Percentiles rank a stretch among this genome's conserved stretches.
Conservation (phyloP, 2,113 vertebrate species). For the Thunnus maccoyii region DNA sequence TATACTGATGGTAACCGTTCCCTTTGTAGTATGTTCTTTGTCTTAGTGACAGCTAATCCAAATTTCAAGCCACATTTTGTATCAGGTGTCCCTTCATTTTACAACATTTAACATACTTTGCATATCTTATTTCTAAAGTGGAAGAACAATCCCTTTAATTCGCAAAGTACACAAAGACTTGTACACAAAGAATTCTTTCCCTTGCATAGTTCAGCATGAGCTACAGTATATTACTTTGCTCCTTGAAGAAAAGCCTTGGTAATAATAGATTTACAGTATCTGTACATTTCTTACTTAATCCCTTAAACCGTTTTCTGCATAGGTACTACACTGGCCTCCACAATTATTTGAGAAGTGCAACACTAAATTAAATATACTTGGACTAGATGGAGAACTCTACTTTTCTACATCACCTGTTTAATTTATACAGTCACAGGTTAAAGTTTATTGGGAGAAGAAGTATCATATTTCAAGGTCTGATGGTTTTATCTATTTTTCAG, state of each 20-base stretch:
- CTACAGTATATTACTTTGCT: conserved; percentile 22
- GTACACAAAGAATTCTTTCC: neutral
- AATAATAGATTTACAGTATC: neutral
- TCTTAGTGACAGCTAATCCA: neutral
- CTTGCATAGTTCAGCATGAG: conserved; percentile 68
- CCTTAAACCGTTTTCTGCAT: conserved; percentile 42
- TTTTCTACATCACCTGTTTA: neutral
- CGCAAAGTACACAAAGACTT: neutral
- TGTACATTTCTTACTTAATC: conserved; percentile 22
- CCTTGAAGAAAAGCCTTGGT: conserved; percentile 5
- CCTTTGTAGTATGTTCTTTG: neutral
- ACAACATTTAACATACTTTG: neutral
- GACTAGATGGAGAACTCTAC: neutral
- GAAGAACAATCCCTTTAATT: neutral
- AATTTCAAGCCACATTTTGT: neutral
- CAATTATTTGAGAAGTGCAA: neutral
- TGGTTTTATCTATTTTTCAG: neutral
- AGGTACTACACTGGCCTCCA: conserved; percentile 10
- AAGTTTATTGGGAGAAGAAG: neutral
- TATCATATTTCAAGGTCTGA: neutral
- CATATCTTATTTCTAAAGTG: neutral
- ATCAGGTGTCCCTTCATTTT: conserved; percentile 20
- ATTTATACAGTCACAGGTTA: neutral
- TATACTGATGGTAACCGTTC: conserved; percentile 1
- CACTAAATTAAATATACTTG: neutral